phyloP scores from a whole-genome alignment of 53 echinoderm and acorn worm species.

The Henricia sp. region DNA sequence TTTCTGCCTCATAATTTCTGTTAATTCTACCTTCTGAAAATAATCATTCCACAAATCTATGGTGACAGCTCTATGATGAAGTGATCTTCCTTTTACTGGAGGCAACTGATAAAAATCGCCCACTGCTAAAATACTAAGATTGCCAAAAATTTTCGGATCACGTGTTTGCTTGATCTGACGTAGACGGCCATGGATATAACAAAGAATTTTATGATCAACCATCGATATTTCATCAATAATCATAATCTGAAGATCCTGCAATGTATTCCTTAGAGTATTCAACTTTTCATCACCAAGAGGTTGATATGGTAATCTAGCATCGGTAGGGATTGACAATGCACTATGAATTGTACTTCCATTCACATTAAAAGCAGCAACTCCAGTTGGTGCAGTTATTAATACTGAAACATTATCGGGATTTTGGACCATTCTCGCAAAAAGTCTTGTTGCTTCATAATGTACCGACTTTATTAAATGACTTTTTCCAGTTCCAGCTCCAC shows the following conservation, averaged over 20 bases:
- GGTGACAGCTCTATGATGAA: constrained; percentile 22
- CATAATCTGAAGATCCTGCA: constrained; percentile 62
- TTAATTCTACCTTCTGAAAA: constrained; percentile 54
- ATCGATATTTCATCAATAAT: constrained; percentile 84
- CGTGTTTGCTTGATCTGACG: constrained; percentile 71
- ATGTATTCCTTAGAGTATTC: constrained; percentile 53
- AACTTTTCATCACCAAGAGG: constrained; percentile 46
- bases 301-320: neutral
- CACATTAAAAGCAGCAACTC: constrained; percentile 58
- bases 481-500: too few relatives aligned
- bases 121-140: constrained; percentile 73
- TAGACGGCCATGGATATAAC: constrained; percentile 54
- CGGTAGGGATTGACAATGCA: constrained; percentile 3
- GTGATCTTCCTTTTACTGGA: constrained; percentile 50
- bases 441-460: constrained; percentile 65
- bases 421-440: constrained; percentile 44
- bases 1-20: constrained; percentile 59
- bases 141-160: constrained; percentile 63
- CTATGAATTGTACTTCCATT: constrained; percentile 35
- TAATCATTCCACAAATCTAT: constrained; percentile 47
- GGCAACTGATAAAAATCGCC: constrained; percentile 72
- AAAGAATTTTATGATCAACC: constrained; percentile 68
- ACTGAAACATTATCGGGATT: constrained; percentile 60
- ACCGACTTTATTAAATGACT: constrained; percentile 66
- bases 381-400: constrained; percentile 54